Percentiles rank a stretch among this genome's conserved stretches.
These are phyloP conservation scores for Phania funesta DNA, from an alignment of 2,888 invertebrate genomes.

Conservation along the genomic window DNA sequence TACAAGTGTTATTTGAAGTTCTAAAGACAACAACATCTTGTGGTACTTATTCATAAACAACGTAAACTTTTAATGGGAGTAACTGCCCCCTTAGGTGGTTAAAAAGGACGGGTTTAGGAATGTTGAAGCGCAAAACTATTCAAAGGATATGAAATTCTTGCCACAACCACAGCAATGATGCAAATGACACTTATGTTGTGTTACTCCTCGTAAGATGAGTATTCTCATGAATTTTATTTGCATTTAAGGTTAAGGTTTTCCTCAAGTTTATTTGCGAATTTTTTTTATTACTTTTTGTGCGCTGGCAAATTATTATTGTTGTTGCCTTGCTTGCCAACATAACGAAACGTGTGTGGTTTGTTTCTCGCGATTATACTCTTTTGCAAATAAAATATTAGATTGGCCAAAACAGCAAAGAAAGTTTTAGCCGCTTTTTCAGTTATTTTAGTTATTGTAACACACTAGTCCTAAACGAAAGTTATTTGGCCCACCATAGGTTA, in stretches of 20 bases:
- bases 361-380: no score
- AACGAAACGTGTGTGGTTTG: no score
- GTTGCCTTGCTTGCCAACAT: no score
- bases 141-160: background rate
- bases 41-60: conserved; percentile 26
- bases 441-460: no score
- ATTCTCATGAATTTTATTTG: conserved; percentile 22
- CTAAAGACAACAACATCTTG: conserved; percentile 1
- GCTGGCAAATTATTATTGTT: background rate
- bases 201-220: conserved; percentile 28
- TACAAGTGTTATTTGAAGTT: conserved; percentile 13
- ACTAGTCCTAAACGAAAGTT: no score
- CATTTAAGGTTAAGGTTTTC: conserved; percentile 22
- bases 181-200: conserved; percentile 52
- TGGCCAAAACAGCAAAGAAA: no score
- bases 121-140: background rate
- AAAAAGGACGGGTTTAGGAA: background rate
- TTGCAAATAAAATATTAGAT: no score
- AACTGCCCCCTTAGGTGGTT: conserved; percentile 42
- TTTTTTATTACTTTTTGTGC: background rate
- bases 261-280: background rate
- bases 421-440: no score
- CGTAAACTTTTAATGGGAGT: conserved; percentile 59
- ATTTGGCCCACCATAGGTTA: no score
- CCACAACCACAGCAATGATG: conserved; percentile 19